Conservation (phyloP, 2,113 vertebrate species). For the Megalops atlanticus region DNA sequence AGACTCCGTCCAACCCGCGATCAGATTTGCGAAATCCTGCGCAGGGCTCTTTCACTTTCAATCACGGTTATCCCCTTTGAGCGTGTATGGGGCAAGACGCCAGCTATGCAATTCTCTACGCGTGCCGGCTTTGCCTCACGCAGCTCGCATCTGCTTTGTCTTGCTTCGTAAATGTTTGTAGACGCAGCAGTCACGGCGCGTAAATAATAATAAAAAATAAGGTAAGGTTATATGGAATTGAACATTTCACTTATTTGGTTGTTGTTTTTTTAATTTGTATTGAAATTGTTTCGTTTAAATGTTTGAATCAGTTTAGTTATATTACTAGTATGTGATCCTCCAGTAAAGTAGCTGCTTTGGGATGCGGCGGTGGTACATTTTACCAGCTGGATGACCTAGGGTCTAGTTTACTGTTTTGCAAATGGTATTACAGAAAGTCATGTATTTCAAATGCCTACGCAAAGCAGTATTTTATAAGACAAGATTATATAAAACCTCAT, state of each 20-base stretch:
- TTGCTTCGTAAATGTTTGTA: neutral
- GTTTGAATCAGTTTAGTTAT: too few species aligned
- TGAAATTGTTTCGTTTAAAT: too few species aligned
- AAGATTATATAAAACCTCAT: too few species aligned
- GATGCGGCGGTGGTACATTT: too few species aligned
- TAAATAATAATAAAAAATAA: too few species aligned
- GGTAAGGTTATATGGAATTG: too few species aligned
- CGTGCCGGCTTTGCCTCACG: neutral
- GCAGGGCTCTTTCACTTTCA: constrained; percentile 22
- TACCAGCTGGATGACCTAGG: neutral
- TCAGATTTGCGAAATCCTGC: constrained; percentile 32
- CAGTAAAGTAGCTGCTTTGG: neutral
- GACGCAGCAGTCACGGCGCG: too few species aligned
- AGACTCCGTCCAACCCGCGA: constrained; percentile 2
- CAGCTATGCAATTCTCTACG: neutral
- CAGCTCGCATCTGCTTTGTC: neutral
- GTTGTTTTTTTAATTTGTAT: too few species aligned
- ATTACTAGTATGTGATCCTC: too few species aligned
- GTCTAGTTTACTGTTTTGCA: neutral
- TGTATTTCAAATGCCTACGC: too few species aligned
- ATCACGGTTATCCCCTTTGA: constrained; percentile 36
- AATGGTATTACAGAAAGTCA: neutral
- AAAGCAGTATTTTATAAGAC: too few species aligned
- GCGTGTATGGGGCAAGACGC: neutral
- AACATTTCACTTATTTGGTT: too few species aligned